Percentiles rank a stretch among this genome's conserved stretches.
phyloP scores from a whole-genome alignment of 2,888 invertebrate genomes.

The Ethmia dodecea region DNA sequence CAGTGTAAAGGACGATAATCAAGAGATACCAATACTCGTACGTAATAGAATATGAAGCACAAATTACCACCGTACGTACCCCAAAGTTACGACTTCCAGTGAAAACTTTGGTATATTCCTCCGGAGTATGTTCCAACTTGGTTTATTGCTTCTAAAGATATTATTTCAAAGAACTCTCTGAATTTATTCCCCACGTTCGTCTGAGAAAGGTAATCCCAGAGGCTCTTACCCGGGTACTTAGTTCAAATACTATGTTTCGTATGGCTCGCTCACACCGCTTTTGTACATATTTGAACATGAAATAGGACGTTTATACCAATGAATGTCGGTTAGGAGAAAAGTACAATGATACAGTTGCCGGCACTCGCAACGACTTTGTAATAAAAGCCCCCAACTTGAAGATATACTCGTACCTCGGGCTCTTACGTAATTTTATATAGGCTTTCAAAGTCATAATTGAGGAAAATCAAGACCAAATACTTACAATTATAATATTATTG shows the following conservation, averaged over 20 bases:
- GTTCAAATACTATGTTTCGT: constrained; percentile 47
- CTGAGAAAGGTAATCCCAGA: constrained; percentile 59
- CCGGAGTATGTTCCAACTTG: constrained; percentile 65
- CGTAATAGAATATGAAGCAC: constrained; percentile 18
- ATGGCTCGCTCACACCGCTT: constrained; percentile 35
- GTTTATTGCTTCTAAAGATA: constrained; percentile 71
- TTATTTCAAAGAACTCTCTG: constrained; percentile 70
- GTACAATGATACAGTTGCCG: no score
- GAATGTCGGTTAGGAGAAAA: constrained; percentile 5
- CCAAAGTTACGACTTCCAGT: constrained; percentile 47
- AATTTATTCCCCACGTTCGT: constrained; percentile 65
- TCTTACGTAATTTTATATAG: no score
- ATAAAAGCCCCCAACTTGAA: no score
- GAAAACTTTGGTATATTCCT: constrained; percentile 68
- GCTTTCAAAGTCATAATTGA: no score
- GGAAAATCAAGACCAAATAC: no score
- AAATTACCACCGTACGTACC: constrained; percentile 50
- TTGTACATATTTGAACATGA: constrained; percentile 36
- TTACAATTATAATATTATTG: no score
- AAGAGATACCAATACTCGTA: constrained; percentile 1
- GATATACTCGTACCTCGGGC: no score
- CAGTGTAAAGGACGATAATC: no score
- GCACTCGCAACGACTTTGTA: no score
- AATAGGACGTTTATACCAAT: constrained; percentile 21
- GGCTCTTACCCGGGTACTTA: constrained; percentile 64